Percentiles rank a stretch among this genome's conserved stretches.
phyloP scores from a whole-genome alignment of 2,113 vertebrate genomes.

The Pitta sordida region DNA sequence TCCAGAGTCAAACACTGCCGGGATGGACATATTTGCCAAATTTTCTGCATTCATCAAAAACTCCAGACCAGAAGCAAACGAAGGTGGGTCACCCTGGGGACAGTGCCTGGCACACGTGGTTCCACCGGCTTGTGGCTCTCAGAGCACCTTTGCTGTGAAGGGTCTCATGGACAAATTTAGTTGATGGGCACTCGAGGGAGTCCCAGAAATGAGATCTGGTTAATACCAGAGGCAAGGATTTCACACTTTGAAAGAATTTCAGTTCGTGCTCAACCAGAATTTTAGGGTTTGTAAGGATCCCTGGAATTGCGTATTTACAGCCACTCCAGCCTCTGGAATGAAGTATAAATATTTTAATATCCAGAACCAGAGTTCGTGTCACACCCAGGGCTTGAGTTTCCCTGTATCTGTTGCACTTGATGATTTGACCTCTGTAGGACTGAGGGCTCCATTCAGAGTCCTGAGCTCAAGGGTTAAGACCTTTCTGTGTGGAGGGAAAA shows the following conservation, averaged over 20 bases:
- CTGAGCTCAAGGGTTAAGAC: neutral
- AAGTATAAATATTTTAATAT: neutral
- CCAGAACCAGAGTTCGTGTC: neutral
- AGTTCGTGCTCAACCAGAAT: accelerated
- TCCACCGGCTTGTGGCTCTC: neutral
- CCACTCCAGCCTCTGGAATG: neutral
- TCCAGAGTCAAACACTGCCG: conserved; percentile 95
- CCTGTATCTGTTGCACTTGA: neutral
- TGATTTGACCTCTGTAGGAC: neutral
- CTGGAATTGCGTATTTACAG: neutral
- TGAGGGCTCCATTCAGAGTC: neutral
- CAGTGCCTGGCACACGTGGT: neutral
- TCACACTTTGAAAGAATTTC: neutral
- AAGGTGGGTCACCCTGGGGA: conserved; percentile 75
- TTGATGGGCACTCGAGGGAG: neutral
- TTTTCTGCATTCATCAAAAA: conserved; percentile 98
- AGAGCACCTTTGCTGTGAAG: neutral
- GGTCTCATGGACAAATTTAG: neutral
- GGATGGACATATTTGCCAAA: conserved; percentile 99
- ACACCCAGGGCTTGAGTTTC: neutral
- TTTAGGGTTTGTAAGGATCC: neutral
- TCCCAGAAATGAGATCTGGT: neutral
- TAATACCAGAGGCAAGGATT: neutral
- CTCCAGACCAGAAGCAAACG: conserved; percentile 92
- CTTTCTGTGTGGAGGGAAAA: neutral